These are phyloP conservation scores for Pammene aurita DNA, from an alignment of 2,888 invertebrate species.

Conservation along the genomic window DNA sequence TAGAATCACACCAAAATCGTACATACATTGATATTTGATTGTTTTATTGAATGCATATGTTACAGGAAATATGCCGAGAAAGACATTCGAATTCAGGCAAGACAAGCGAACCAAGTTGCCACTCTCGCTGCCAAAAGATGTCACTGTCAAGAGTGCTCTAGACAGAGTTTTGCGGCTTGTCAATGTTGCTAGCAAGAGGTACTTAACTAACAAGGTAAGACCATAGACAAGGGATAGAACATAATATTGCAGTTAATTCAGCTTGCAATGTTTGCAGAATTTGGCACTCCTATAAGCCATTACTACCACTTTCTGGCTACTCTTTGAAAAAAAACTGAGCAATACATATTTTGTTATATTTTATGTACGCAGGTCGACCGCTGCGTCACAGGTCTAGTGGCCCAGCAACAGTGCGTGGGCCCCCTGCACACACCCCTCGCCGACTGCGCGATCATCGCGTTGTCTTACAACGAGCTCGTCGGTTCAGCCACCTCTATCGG, in stretches of 20 bases:
- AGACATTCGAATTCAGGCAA: slow-evolving; percentile 85
- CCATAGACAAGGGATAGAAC: neutral
- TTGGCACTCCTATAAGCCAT: too few relatives aligned
- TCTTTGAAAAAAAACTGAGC: too few relatives aligned
- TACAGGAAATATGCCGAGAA: slow-evolving; percentile 79
- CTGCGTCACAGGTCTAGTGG: slow-evolving; percentile 97
- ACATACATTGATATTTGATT: too few relatives aligned
- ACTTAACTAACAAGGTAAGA: slow-evolving; percentile 94
- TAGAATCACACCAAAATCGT: too few relatives aligned
- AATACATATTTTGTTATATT: too few relatives aligned
- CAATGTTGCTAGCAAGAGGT: slow-evolving; percentile 97
- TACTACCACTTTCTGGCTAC: too few relatives aligned
- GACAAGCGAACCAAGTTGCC: slow-evolving; percentile 74
- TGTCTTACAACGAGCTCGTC: slow-evolving; percentile 91
- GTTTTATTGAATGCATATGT: slow-evolving; percentile 6
- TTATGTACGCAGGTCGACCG: slow-evolving; percentile 86
- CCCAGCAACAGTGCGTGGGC: slow-evolving; percentile 99
- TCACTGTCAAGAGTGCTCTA: slow-evolving; percentile 87
- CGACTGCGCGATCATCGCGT: slow-evolving; percentile 95
- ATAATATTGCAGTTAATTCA: too few relatives aligned
- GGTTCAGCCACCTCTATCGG: slow-evolving; percentile 98
- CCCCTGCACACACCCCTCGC: slow-evolving; percentile 98
- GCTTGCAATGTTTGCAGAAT: too few relatives aligned
- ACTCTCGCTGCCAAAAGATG: slow-evolving; percentile 79
- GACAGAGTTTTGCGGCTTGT: slow-evolving; percentile 93